These are phyloP conservation scores for Pitangus sulphuratus DNA, from an alignment of 2,797 vertebrate genomes.

Conservation along the genomic window DNA sequence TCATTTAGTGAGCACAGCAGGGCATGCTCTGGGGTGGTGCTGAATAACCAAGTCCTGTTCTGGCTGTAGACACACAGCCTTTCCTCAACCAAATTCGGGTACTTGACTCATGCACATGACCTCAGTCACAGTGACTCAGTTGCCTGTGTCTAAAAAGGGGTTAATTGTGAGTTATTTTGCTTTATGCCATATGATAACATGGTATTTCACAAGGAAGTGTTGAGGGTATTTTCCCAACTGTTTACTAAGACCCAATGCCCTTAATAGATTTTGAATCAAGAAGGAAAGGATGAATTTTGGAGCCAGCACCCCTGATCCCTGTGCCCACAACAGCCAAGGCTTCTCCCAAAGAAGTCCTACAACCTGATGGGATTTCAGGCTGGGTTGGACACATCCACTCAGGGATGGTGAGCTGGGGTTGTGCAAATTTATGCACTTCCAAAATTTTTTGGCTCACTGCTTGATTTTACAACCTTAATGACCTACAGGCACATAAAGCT, in stretches of 20 bases:
- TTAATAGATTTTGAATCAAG: fast-evolving
- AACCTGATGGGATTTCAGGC: fast-evolving
- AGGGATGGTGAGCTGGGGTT: fast-evolving
- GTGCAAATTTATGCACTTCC: fast-evolving
- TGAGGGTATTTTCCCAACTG: neutral
- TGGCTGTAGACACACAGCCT: neutral
- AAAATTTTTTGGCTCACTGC: fast-evolving
- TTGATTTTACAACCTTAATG: neutral
- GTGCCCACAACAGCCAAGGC: fast-evolving
- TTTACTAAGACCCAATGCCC: neutral
- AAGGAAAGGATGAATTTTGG: neutral
- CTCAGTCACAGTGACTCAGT: neutral
- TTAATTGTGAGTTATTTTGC: neutral
- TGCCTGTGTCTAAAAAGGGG: neutral
- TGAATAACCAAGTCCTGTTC: neutral
- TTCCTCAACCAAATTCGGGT: neutral
- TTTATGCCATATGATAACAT: neutral
- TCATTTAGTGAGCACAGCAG: neutral
- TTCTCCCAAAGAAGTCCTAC: fast-evolving
- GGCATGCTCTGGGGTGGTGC: neutral
- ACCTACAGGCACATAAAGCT: fast-evolving
- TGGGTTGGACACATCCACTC: fast-evolving
- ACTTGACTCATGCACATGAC: fast-evolving
- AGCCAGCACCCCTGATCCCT: neutral
- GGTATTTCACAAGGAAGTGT: neutral